Conservation (phyloP, 92 coral and sea anemone species). For the Epizoanthus illoricatus region DNA sequence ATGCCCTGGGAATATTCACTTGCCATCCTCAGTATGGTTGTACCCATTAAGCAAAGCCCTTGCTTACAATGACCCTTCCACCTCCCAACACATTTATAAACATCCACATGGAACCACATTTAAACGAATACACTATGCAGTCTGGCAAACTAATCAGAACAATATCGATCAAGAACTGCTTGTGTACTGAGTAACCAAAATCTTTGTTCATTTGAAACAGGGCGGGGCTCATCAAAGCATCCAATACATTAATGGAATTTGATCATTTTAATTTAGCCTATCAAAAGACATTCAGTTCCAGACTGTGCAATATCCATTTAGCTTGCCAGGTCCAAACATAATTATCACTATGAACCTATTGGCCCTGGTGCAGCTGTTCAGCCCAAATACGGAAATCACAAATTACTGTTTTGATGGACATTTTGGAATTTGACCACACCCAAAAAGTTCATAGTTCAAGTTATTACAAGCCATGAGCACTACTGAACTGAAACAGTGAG, state of each 20-base stretch:
- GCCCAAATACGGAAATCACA: background rate
- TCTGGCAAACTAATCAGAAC: conserved; percentile 21
- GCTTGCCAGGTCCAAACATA: conserved; percentile 9
- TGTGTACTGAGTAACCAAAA: background rate
- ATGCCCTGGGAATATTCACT: conserved; percentile 18
- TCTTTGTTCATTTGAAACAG: no score
- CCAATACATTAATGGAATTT: background rate
- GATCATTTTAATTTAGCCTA: background rate
- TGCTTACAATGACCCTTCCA: conserved; percentile 5
- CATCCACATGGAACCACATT: conserved; percentile 25
- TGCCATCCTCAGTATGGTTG: conserved; percentile 31
- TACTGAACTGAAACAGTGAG: background rate
- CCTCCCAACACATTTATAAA: conserved; percentile 5
- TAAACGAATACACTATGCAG: background rate
- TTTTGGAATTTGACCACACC: conserved; percentile 14
- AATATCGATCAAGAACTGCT: background rate
- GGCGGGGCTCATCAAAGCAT: no score
- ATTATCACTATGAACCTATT: background rate
- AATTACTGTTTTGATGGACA: background rate
- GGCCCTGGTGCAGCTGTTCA: background rate
- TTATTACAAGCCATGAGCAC: conserved; percentile 24
- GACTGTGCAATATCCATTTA: conserved; percentile 17
- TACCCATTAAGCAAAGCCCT: background rate
- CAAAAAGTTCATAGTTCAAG: conserved; percentile 12
- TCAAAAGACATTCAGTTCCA: background rate